Percentiles rank a stretch among this genome's conserved stretches.
Evolutionary conservation across 2,888 invertebrate genomes (phyloP).

Genomic region (Macrosiphum euphorbiae): DNA sequence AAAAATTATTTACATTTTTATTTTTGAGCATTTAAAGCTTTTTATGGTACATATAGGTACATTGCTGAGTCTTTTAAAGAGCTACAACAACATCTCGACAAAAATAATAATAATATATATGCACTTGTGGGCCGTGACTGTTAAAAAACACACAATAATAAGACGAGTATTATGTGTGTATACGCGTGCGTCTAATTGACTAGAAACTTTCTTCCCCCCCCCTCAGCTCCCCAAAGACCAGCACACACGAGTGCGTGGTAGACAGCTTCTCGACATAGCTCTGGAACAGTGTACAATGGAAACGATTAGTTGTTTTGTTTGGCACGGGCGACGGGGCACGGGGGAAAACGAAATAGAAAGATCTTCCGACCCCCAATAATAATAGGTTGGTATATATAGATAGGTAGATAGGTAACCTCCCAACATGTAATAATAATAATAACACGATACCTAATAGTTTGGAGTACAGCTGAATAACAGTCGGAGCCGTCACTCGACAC

Average conservation of each 20-base stretch:
- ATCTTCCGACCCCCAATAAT: background rate
- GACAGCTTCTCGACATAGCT: background rate
- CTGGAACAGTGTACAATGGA: background rate
- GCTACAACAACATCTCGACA: background rate
- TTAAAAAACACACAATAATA: background rate
- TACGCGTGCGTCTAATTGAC: background rate
- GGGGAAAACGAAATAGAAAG: background rate
- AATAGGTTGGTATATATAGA: background rate
- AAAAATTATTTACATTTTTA: background rate
- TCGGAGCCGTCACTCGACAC: background rate
- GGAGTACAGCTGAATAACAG: background rate
- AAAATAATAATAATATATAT: background rate
- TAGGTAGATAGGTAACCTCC: background rate
- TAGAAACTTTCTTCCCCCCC: background rate
- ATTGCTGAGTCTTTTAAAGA: no score
- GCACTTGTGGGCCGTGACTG: background rate
- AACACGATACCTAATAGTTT: background rate
- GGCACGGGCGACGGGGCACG: background rate
- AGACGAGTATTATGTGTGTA: background rate
- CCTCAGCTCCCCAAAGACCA: background rate
- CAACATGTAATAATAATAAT: background rate
- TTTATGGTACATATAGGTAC: background rate
- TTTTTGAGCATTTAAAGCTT: background rate
- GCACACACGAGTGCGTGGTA: background rate
- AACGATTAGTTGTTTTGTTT: slow-evolving; percentile 12